Base-by-base conservation (phyloP, 2,888 invertebrate genomes). In the Petrolisthes cinctipes region DNA sequence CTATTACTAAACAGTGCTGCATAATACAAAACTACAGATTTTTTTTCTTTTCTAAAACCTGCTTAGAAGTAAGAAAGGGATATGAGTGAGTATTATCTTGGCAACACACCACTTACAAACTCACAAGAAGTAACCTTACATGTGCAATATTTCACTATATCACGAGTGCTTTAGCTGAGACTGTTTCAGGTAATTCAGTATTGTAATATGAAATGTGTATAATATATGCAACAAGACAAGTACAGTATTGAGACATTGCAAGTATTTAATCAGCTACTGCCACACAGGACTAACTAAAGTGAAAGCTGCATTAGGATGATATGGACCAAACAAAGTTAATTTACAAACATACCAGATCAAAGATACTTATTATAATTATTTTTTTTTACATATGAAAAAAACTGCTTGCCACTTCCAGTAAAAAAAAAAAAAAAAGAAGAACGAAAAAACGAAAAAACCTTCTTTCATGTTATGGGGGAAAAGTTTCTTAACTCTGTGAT, bases 241-340 rank as follows among this genome's bases (percentile, higher is more conserved):
- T 78, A 54, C 51, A 66, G 0, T 81, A 61, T 61, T 23, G 23
- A 80, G 0, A 71, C 71, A 71, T 71, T 80, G 66, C 81, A 81
- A 37, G 78, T 66, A 66, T 78, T 57, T 68, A 56, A 78, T 78
- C 20, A 54, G 61, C 37, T 81, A 66, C 66, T 51, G 66, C 66
- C 81, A 81, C 81, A 66, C 66, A 81, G 51, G 14, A 81, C 81
- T 57, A 56, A 17, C 57, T 81, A 9, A 81, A 37, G 81, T 66
- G 61, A 54, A 14, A 66, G 37, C 81, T 81, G 81, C 53, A 81
- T 23, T 37, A 37, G 61, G 66, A 76, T 84, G 76, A 84, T 78
- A 84, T 84, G 78, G 75, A 79, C 37, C 84, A 76, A 78, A 83
- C 14, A 73, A 61, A 76, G 84, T 79, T 84, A 79, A 79, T 84